Evolutionary conservation across 2,797 vertebrate species (phyloP).

Genomic region (Meda fulgida): DNA sequence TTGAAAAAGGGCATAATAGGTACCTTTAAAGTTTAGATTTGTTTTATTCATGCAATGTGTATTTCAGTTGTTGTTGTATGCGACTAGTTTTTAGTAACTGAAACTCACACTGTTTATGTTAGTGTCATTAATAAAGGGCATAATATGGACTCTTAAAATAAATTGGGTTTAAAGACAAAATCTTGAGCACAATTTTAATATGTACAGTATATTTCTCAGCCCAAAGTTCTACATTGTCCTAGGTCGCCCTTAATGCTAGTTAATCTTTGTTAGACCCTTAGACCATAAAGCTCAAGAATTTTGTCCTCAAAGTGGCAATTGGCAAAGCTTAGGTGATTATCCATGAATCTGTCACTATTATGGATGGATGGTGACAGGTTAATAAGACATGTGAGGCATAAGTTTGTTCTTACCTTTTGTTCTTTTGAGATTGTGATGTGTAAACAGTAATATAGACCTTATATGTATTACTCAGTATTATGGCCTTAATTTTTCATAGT

Average conservation of each 20-base stretch:
- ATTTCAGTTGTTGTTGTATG: neutral
- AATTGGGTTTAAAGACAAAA: neutral
- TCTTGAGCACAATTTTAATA: neutral
- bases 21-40: neutral
- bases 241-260: neutral
- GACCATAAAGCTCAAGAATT: neutral
- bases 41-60: neutral
- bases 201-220: neutral
- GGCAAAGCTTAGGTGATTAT: neutral
- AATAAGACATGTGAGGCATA: neutral
- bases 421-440: neutral
- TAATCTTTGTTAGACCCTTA: neutral
- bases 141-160: neutral
- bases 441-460: neutral
- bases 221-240: neutral
- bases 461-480: neutral
- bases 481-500: neutral
- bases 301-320: neutral
- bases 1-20: neutral
- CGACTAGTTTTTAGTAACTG: neutral
- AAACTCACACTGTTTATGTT: neutral
- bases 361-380: neutral
- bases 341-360: neutral
- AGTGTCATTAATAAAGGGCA: neutral
- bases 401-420: neutral